phyloP scores from a whole-genome alignment of 2,888 invertebrate genomes.

The Beris morrisii region DNA sequence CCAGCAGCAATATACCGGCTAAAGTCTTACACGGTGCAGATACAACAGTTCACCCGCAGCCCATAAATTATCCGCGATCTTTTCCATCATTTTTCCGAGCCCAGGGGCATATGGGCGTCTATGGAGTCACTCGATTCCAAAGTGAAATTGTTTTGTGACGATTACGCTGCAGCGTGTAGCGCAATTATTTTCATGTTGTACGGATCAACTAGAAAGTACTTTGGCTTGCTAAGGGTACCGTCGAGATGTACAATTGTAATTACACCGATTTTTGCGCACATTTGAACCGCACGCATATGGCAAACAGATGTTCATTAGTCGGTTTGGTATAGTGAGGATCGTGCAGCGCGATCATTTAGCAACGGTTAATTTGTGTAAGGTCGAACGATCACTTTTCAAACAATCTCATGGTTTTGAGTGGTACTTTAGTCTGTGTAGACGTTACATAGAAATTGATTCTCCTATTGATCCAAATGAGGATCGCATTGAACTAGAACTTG shows the following conservation, averaged over 20 bases:
- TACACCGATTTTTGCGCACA: conserved; percentile 20
- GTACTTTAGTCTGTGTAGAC: no score
- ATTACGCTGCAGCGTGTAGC: background rate
- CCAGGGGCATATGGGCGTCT: background rate
- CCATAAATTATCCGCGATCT: conserved; percentile 30
- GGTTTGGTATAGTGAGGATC: no score
- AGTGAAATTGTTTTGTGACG: no score
- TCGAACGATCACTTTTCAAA: no score
- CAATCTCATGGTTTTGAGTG: no score
- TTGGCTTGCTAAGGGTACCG: conserved; percentile 11
- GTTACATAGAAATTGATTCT: no score
- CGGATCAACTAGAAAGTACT: conserved; percentile 30
- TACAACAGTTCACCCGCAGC: conserved; percentile 31
- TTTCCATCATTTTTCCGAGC: conserved; percentile 12
- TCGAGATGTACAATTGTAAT: conserved; percentile 26
- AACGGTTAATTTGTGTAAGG: no score
- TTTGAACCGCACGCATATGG: conserved; percentile 14
- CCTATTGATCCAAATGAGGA: no score
- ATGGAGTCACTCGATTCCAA: no score
- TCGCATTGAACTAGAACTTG: no score
- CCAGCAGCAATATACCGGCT: background rate
- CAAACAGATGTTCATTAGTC: conserved; percentile 12
- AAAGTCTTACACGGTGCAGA: conserved; percentile 11
- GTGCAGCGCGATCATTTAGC: no score
- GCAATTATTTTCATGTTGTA: conserved; percentile 35